Percentiles rank a stretch among this genome's conserved stretches.
These are phyloP conservation scores for Siniperca scherzeri DNA, from an alignment of 2,797 vertebrate genomes.

Conservation along the genomic window DNA sequence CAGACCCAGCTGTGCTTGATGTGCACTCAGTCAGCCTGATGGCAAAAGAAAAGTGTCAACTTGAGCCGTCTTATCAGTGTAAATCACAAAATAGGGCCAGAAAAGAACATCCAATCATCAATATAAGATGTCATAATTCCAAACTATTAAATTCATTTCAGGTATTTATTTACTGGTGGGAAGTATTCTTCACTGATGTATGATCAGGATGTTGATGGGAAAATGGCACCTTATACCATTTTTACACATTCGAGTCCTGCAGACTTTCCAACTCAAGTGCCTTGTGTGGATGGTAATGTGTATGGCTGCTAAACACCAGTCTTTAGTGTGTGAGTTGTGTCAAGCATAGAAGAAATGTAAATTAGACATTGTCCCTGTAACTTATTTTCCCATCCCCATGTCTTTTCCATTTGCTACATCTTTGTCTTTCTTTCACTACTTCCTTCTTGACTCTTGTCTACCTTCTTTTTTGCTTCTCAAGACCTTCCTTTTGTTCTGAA, in stretches of 20 bases:
- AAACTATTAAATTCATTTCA: constrained; percentile 3
- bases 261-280: neutral
- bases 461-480: neutral
- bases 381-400: neutral
- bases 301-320: neutral
- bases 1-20: constrained; percentile 30
- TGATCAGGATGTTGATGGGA: neutral
- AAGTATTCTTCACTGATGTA: neutral
- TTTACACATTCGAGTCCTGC: neutral
- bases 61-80: neutral
- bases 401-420: neutral
- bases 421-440: neutral
- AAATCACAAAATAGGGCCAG: neutral
- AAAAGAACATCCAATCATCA: constrained; percentile 20
- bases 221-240: no score
- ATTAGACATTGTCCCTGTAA: neutral
- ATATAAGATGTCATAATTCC: constrained; percentile 1
- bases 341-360: neutral
- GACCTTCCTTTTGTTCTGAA: neutral
- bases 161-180: constrained; percentile 12
- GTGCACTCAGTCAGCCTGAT: constrained; percentile 25
- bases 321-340: neutral
- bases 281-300: neutral
- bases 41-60: constrained; percentile 29
- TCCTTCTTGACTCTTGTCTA: neutral